Evolutionary conservation across 2,888 invertebrate species (phyloP).

Genomic region (Leucoptera coffeella): DNA sequence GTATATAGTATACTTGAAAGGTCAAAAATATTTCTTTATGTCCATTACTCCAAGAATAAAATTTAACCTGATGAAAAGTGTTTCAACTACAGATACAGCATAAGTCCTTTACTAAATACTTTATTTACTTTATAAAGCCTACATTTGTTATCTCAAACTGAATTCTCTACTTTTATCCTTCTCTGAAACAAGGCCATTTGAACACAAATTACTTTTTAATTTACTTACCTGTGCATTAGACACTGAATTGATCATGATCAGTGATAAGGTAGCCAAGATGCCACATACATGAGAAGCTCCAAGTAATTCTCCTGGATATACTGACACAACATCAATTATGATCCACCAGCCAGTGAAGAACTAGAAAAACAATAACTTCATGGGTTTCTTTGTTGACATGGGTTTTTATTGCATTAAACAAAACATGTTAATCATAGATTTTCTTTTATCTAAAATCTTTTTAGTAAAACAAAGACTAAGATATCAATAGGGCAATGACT

Average conservation of each 20-base stretch:
- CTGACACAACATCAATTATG: constrained; percentile 88
- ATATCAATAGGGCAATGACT: neutral
- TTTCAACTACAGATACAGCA: no score
- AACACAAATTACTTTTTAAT: neutral
- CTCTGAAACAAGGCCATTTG: neutral
- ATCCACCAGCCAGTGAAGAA: constrained; percentile 99
- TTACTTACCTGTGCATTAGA: constrained; percentile 78
- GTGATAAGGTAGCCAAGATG: constrained; percentile 86
- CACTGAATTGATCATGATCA: constrained; percentile 96
- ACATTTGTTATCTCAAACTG: no score
- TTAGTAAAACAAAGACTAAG: neutral
- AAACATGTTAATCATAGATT: neutral
- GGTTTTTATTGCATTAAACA: constrained; percentile 1
- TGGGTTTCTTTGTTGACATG: constrained; percentile 1
- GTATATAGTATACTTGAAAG: no score
- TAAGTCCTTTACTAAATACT: no score
- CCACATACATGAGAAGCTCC: constrained; percentile 90
- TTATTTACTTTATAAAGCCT: no score
- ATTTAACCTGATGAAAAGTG: no score
- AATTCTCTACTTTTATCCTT: no score
- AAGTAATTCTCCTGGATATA: constrained; percentile 64
- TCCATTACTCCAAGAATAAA: no score
- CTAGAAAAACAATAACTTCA: constrained; percentile 36
- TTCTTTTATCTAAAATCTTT: neutral
- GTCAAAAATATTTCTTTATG: no score